Conservation (phyloP, 2,888 invertebrate genomes). For the Achlya flavicornis region DNA sequence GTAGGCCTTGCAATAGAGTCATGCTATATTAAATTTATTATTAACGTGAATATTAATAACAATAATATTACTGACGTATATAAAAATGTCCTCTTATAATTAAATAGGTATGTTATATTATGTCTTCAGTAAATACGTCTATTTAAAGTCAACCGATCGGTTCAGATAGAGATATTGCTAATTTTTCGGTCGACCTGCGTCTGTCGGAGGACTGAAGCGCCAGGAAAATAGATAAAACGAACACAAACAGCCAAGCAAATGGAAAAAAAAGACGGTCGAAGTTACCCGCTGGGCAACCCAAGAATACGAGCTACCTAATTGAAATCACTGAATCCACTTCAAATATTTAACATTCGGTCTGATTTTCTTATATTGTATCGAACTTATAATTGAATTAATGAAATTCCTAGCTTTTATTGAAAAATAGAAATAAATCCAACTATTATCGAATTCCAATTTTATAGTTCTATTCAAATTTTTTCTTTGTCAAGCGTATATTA, state of each 20-base stretch:
- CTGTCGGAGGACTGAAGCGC: slow-evolving; percentile 53
- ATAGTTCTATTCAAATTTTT: not conserved
- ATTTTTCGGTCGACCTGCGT: slow-evolving; percentile 74
- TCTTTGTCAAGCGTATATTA: too few species aligned
- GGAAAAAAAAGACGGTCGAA: slow-evolving; percentile 48
- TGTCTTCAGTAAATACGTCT: slow-evolving; percentile 31
- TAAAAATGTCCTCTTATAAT: too few species aligned
- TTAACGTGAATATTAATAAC: too few species aligned
- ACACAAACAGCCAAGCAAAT: slow-evolving; percentile 63
- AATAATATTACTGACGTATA: too few species aligned
- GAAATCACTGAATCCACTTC: slow-evolving; percentile 55
- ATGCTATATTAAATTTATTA: too few species aligned
- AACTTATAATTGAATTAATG: slow-evolving; percentile 41
- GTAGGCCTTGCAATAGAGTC: too few species aligned
- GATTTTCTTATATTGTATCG: slow-evolving; percentile 31
- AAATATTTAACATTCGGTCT: slow-evolving; percentile 50
- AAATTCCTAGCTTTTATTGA: slow-evolving; percentile 22
- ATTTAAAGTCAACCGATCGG: slow-evolving; percentile 52
- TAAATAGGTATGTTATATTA: not conserved
- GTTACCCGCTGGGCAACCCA: slow-evolving; percentile 43
- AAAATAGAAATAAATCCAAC: slow-evolving; percentile 25
- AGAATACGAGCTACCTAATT: slow-evolving; percentile 54
- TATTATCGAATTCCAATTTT: slow-evolving; percentile 22
- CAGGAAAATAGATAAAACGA: slow-evolving; percentile 66
- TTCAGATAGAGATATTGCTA: slow-evolving; percentile 73